Conservation (phyloP, 2,113 vertebrate species). For the Brachypodius melanocephalos region DNA sequence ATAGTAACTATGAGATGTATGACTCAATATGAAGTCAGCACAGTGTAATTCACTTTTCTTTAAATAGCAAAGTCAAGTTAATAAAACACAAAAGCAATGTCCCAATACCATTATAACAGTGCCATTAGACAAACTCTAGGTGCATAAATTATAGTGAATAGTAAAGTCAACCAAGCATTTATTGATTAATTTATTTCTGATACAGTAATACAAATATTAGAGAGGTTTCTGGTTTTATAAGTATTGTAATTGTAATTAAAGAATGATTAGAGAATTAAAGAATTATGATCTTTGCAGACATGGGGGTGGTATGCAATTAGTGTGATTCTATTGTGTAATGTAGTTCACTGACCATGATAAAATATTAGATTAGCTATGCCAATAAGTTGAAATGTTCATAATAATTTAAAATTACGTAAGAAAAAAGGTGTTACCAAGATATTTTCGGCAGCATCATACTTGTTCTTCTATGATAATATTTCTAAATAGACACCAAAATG, state of each 20-base stretch:
- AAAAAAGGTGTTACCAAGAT: not conserved
- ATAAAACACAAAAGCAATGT: not conserved
- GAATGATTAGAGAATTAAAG: not conserved
- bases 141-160: not conserved
- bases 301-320: not conserved
- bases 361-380: not conserved
- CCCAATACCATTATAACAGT: not conserved
- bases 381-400: not conserved
- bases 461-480: not conserved
- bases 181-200: not conserved
- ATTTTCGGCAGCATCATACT: not conserved
- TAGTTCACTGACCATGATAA: not conserved
- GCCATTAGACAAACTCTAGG: not conserved
- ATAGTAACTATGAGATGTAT: not conserved
- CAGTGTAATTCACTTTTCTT: not conserved
- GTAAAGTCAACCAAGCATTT: not conserved
- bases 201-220: not conserved
- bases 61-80: not conserved
- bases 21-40: not conserved
- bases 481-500: not conserved
- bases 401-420: not conserved
- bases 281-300: not conserved
- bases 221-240: not conserved
- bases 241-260: not conserved
- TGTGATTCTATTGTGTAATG: not conserved